These are phyloP conservation scores for Agrochola circellaris DNA, from an alignment of 2,888 invertebrate genomes.

Conservation along the genomic window DNA sequence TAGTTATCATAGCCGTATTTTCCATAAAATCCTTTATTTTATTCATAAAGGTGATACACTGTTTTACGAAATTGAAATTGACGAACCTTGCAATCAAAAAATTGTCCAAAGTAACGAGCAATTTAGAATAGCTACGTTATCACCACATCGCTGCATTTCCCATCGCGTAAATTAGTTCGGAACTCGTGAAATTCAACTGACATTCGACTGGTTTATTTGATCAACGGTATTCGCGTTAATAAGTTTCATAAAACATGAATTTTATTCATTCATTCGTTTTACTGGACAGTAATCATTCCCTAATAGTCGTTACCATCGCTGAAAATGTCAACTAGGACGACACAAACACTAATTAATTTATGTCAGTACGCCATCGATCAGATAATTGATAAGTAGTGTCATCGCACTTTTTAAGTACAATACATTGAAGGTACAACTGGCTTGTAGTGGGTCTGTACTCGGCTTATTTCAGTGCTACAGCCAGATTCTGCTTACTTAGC, in stretches of 20 bases:
- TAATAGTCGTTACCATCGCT: conserved; percentile 34
- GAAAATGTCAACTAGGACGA: conserved; percentile 38
- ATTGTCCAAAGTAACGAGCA: conserved; percentile 17
- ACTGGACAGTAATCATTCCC: conserved; percentile 29
- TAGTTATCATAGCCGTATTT: not conserved
- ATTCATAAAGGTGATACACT: not conserved
- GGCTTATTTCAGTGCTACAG: conserved; percentile 4
- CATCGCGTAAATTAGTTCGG: conserved; percentile 33
- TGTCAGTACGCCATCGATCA: conserved; percentile 26
- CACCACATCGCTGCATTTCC: conserved; percentile 2
- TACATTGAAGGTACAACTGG: not conserved
- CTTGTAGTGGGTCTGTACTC: not conserved
- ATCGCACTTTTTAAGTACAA: not conserved
- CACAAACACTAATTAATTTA: conserved; percentile 30
- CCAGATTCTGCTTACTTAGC: conserved; percentile 32
- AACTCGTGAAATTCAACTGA: conserved; percentile 32
- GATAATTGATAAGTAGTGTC: not conserved
- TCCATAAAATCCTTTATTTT: no score
- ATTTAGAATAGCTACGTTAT: conserved; percentile 1
- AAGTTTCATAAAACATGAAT: conserved; percentile 24
- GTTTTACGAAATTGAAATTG: conserved; percentile 1
- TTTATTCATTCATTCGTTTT: conserved; percentile 34
- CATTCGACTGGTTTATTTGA: conserved; percentile 32
- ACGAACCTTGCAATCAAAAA: conserved; percentile 17
- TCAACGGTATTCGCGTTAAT: conserved; percentile 28